Conservation (phyloP, 2,113 vertebrate species). For the Anseranas semipalmata region DNA sequence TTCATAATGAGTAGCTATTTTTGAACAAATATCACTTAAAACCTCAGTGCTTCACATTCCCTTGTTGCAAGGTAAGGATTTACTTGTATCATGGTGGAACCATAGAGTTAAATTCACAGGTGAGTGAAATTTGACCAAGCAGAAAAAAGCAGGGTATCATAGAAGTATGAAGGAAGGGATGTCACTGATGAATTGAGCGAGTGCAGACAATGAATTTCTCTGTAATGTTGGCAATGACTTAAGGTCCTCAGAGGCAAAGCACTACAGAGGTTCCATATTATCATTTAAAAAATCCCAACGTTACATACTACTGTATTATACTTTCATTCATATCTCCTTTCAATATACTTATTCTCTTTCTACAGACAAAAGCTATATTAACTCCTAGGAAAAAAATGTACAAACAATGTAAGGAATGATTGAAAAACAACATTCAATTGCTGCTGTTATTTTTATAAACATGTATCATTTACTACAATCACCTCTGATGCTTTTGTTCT, state of each 20-base stretch:
- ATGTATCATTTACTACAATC: conserved; percentile 36
- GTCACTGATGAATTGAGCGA: background rate
- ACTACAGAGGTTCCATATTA: background rate
- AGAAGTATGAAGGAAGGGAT: background rate
- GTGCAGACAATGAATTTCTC: background rate
- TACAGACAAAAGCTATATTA: conserved; percentile 1
- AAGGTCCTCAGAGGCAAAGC: background rate
- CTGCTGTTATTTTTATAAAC: conserved; percentile 41
- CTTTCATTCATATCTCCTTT: conserved; percentile 7
- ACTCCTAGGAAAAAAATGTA: background rate
- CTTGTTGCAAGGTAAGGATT: background rate
- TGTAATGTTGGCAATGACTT: background rate
- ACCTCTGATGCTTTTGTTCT: conserved; percentile 42
- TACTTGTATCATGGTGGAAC: background rate
- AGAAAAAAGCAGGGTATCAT: background rate
- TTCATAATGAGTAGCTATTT: background rate
- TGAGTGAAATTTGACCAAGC: background rate
- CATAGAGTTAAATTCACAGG: background rate
- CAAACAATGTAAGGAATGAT: background rate
- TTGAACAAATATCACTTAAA: background rate
- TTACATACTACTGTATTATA: conserved; percentile 2
- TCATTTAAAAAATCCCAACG: background rate
- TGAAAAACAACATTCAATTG: conserved; percentile 7
- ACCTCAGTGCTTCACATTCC: background rate
- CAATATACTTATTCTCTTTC: background rate